Conservation (phyloP, 2,113 vertebrate genomes). For the Epinephelus lanceolatus region DNA sequence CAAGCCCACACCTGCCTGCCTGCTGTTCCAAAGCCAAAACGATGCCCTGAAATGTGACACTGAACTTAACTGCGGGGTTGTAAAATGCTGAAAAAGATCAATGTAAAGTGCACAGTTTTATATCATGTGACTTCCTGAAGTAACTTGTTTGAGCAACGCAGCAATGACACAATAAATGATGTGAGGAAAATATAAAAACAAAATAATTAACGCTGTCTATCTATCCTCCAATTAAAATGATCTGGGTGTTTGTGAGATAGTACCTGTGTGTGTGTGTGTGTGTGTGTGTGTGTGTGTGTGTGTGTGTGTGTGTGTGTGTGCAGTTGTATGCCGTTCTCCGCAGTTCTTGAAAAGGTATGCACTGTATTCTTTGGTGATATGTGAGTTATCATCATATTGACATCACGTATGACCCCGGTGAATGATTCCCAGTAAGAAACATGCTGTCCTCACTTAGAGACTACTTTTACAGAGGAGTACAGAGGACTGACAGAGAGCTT, state of each 20-base stretch:
- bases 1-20: constrained; percentile 14
- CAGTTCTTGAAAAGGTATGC: too few species aligned
- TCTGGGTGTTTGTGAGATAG: not conserved
- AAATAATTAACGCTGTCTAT: not conserved
- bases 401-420: too few species aligned
- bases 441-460: too few species aligned
- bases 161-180: not conserved
- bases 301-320: too few species aligned
- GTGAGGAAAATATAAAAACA: not conserved
- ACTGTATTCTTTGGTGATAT: too few species aligned
- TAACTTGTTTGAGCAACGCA: not conserved
- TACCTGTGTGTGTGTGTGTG: not conserved
- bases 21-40: not conserved
- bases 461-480: too few species aligned
- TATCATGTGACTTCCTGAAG: not conserved
- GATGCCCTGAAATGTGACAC: not conserved
- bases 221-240: constrained; percentile 12
- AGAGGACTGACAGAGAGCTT: too few species aligned
- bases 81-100: not conserved
- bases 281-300: not conserved
- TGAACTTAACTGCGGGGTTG: too few species aligned
- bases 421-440: too few species aligned
- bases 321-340: too few species aligned
- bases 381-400: too few species aligned
- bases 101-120: not conserved